phyloP scores from a whole-genome alignment of 2,113 vertebrate genomes.

The Solenodon paradoxus region DNA sequence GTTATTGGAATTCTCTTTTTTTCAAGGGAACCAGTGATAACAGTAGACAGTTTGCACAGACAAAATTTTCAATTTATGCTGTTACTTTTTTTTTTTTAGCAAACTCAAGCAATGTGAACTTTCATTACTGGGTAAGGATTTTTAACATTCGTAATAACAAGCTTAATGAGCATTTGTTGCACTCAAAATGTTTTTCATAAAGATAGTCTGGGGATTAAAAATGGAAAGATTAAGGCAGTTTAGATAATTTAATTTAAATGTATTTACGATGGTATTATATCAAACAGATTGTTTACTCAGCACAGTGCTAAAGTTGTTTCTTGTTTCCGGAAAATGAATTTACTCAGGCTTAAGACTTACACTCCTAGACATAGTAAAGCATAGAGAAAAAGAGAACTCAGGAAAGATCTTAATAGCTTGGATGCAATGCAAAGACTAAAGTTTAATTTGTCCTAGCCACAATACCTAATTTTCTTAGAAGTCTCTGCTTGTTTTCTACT shows the following conservation, averaged over 20 bases:
- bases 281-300: slow-evolving; percentile 67
- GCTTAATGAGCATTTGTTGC: slow-evolving; percentile 24
- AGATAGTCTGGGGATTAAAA: slow-evolving; percentile 66
- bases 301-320: background rate
- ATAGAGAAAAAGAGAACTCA: background rate
- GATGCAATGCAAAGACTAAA: background rate
- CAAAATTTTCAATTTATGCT: slow-evolving; percentile 14
- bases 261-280: slow-evolving; percentile 71
- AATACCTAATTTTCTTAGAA: background rate
- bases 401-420: background rate
- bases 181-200: slow-evolving; percentile 48
- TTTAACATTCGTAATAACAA: slow-evolving; percentile 61
- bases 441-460: background rate
- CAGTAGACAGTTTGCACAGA: background rate
- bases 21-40: background rate
- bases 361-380: background rate
- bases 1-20: background rate
- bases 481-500: background rate
- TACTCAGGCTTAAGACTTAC: background rate
- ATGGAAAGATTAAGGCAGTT: slow-evolving; percentile 67
- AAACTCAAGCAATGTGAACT: background rate
- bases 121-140: slow-evolving; percentile 47
- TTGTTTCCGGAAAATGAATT: slow-evolving; percentile 32
- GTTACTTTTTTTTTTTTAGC: slow-evolving; percentile 31
- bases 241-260: slow-evolving; percentile 78